Evolutionary conservation across 2,113 vertebrate genomes (phyloP).

Genomic region (Tylochromis polylepis): DNA sequence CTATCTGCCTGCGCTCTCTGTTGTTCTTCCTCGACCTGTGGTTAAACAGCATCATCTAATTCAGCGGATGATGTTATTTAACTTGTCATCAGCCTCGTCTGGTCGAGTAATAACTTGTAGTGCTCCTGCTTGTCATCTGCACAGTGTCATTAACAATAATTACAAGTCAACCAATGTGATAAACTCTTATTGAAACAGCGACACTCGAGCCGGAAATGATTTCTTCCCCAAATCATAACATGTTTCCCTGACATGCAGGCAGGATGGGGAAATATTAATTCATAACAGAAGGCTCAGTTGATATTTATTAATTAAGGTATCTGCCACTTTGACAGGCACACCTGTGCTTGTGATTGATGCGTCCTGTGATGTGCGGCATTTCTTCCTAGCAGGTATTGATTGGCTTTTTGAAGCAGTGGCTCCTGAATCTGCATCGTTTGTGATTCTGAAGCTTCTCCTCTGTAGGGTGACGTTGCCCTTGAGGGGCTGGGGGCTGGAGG

Average conservation of each 20-base stretch:
- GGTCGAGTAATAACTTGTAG: constrained; percentile 42
- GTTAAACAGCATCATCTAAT: constrained; percentile 37
- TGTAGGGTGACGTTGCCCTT: constrained; percentile 30
- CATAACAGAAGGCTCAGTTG: not conserved
- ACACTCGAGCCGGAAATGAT: constrained; percentile 46
- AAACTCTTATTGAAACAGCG: constrained; percentile 41
- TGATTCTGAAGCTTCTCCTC: constrained; percentile 10
- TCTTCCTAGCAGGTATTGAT: constrained; percentile 17
- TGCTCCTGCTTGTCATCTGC: constrained; percentile 42
- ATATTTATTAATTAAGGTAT: constrained; percentile 45
- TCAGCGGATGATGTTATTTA: constrained; percentile 33
- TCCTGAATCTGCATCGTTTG: constrained; percentile 6
- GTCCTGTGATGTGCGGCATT: not conserved
- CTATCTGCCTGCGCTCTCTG: not conserved
- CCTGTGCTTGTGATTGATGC: constrained; percentile 47
- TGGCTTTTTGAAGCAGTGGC: not conserved
- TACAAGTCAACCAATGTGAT: constrained; percentile 54
- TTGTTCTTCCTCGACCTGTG: constrained; percentile 21
- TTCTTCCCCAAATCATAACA: constrained; percentile 44
- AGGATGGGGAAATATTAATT: constrained; percentile 35
- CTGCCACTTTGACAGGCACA: constrained; percentile 21
- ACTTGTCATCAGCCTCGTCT: constrained; percentile 39
- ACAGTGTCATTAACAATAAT: constrained; percentile 56
- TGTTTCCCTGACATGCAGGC: constrained; percentile 14
- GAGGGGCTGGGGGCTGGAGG: constrained; percentile 5